A percentile compares a stretch with the other conserved stretches of the same genome.
These are phyloP conservation scores for Catalaphyllia jardinei DNA, from an alignment of 64 coral and sea anemone genomes.

Conservation along the genomic window DNA sequence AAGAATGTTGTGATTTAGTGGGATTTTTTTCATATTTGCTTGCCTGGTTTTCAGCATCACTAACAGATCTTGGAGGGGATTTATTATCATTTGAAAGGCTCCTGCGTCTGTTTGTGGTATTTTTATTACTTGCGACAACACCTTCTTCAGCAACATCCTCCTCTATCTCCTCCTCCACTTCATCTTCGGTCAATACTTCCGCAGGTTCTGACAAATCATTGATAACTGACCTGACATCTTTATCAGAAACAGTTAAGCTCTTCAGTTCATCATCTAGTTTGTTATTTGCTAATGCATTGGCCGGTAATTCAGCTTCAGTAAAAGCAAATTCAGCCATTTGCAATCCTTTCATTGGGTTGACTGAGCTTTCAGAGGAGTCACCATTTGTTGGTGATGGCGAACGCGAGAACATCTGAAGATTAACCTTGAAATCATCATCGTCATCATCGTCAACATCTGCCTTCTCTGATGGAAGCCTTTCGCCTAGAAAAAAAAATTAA, in stretches of 20 bases:
- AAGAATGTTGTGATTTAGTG: conserved; percentile 29
- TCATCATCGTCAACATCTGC: conserved; percentile 46
- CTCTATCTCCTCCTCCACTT: conserved; percentile 87
- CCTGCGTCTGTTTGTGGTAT: neutral
- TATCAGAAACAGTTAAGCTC: conserved; percentile 25
- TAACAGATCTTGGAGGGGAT: conserved; percentile 29
- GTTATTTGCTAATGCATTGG: conserved; percentile 66
- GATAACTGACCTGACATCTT: conserved; percentile 25
- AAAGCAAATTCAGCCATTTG: conserved; percentile 88
- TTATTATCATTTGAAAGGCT: conserved; percentile 21
- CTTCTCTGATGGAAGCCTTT: conserved; percentile 27
- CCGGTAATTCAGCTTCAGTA: conserved; percentile 48
- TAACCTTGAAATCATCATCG: conserved; percentile 95
- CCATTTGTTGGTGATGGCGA: conserved; percentile 47
- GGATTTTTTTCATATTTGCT: conserved; percentile 24
- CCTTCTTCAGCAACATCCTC: conserved; percentile 53
- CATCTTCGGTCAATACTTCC: conserved; percentile 85
- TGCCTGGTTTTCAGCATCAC: conserved; percentile 30
- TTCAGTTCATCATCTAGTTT: conserved; percentile 37
- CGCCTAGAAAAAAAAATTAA: neutral
- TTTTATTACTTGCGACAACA: neutral
- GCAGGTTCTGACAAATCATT: conserved; percentile 53
- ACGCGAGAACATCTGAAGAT: conserved; percentile 73
- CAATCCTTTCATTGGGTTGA: conserved; percentile 80
- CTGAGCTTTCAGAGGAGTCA: conserved; percentile 61